Base-by-base conservation (phyloP, 1,140 invertebrate species). In the Leucophenga varia region DNA sequence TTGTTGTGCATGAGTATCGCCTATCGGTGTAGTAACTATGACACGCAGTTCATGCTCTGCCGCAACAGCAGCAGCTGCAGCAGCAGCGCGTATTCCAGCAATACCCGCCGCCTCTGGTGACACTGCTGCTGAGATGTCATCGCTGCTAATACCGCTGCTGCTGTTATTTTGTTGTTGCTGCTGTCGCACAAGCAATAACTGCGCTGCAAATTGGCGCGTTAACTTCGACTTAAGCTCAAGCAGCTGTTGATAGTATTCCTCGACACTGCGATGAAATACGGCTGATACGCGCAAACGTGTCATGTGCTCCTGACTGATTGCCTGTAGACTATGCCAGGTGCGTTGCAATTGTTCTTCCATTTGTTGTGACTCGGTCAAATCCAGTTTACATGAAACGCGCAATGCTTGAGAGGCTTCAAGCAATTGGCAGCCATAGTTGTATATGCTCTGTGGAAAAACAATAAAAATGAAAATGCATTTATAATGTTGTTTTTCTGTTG, bases 371-470 rank as follows among this genome's bases (percentile, higher is more conserved):
- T 52, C 47, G 37, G 71, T 69, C 6, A 76, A 76, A 19, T 64
- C 56, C 32, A 85, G 74, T 60, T 86, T 84, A 64, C 87, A 86
- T 16, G 87, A 88, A 37, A 86, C 81, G 40, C 88, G 73, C 12
- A 91, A 60, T n/a, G 86, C 80, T 31, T 87, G 74, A n/a, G 87
- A 84, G 10, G 87, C 88, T 57, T 86, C 85, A 9, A 89, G 75
- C 40, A 90, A 68, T 75, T 89, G 87, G 59, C 84, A 86, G 3
- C 88, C 89, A 60, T 90, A 91, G 40, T 90, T 85, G 63, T 86
- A 90, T 2, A 88, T 89, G 21, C 85, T 85, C 88, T 89, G 59
- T 12, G 64, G 3, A 14, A 7, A 16, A 19, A 4, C 13, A 18
- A 18, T 1, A 12, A 28, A 3, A 36, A n/a, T 20, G 30, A 12